Evolutionary conservation across 2,888 invertebrate genomes (phyloP).

Genomic region (Lasioglossum oenotherae): DNA sequence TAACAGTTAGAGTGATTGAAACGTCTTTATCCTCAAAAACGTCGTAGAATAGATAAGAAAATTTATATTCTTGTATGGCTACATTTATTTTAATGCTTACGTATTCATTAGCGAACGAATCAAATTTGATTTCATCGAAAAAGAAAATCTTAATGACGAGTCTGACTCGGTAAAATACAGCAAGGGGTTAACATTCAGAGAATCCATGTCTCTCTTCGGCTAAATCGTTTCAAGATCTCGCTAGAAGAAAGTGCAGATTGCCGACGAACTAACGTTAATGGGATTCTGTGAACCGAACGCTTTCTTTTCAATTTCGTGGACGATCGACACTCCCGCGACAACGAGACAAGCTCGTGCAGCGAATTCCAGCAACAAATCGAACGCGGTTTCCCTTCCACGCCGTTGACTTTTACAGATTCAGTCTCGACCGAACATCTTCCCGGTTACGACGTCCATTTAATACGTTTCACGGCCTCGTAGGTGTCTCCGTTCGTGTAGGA

Average conservation of each 20-base stretch:
- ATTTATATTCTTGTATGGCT: too few species aligned
- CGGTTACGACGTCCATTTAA: conserved; percentile 61
- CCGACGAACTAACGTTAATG: not conserved
- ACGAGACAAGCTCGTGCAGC: conserved; percentile 47
- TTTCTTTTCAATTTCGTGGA: not conserved
- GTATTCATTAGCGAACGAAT: too few species aligned
- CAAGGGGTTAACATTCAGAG: too few species aligned
- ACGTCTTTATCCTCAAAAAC: too few species aligned
- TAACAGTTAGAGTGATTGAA: too few species aligned
- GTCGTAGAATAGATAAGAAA: too few species aligned
- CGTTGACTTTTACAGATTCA: conserved; percentile 55
- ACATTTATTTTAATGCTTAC: too few species aligned
- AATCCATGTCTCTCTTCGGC: too few species aligned
- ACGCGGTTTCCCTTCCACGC: conserved; percentile 36
- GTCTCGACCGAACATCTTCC: conserved; percentile 38
- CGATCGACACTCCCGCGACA: not conserved
- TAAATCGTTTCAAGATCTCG: not conserved
- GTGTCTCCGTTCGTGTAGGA: conserved; percentile 39
- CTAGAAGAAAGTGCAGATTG: not conserved
- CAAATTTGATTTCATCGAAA: too few species aligned
- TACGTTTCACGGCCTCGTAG: conserved; percentile 57
- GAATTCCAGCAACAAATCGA: conserved; percentile 52
- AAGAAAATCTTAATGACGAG: too few species aligned
- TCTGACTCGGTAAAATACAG: too few species aligned
- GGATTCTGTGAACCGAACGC: not conserved